Base-by-base conservation (phyloP, 2,113 vertebrate genomes). In the Lepisosteus osseus region DNA sequence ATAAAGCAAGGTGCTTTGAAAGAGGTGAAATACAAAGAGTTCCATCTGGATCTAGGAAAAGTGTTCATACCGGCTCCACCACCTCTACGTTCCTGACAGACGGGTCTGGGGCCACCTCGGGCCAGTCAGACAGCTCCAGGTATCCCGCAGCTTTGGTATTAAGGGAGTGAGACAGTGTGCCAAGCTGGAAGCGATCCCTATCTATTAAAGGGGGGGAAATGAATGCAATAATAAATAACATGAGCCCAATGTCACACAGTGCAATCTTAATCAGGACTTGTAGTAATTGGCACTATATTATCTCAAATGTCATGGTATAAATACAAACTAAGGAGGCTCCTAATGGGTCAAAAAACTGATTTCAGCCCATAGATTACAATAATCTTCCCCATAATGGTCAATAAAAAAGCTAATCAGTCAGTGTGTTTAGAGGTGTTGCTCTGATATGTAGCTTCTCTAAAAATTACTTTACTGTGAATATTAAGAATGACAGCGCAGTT, bases 401-500 rank as follows among this genome's bases (percentile, higher is more conserved):
- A 92, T 92, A 93, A 90, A 91, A 92, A 93, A 93, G 85, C 86
- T 94, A 95, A 94, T 92, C 90, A 94, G 90, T 92, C 86, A 90
- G 86, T 91, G 91, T 93, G 90, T 90, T 93, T 89, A 86, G 92
- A 92, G 92, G 92, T 90, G 91, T 90, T 89, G 91, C 89, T 93
- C 85, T 91, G 90, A 94, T 95, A 93, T 91, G 88, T 90, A 92
- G 89, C 90, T 92, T 92, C 91, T 91, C 89, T 91, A 93, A 92
- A 94, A 92, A 92, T 93, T 90, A 94, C 92, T 94, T 86, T 93
- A 90, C 90, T 90, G 89, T 92, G 92, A 93, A 94, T 94, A 97
- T 97, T 95, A 97, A 95, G 94, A 97, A 95, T 96, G 95, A 97
- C 95, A 96, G 94, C 89, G 85, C 85, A 89, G 91, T 92, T 94